A percentile compares a stretch with the other conserved stretches of the same genome.
Conservation (phyloP, 1,140 invertebrate genomes). For the Propsilocerus akamusi region DNA sequence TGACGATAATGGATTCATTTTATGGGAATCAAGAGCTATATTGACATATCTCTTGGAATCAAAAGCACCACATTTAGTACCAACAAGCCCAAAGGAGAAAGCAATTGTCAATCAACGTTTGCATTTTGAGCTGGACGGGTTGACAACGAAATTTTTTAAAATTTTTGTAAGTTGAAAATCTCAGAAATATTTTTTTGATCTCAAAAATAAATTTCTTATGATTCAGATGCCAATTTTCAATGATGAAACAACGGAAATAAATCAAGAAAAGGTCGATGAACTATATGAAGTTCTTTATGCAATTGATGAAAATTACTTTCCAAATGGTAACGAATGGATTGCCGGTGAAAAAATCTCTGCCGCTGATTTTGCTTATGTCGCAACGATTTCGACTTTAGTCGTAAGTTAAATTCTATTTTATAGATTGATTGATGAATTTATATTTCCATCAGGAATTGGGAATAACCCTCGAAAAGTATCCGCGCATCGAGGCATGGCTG, state of each 20-base stretch:
- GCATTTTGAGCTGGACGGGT: constrained; percentile 35
- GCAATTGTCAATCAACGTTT: constrained; percentile 38
- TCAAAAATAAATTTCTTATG: no score
- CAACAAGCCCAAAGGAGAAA: constrained; percentile 33
- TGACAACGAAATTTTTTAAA: not conserved
- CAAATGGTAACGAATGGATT: not conserved
- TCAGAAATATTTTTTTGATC: no score
- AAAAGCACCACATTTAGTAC: constrained; percentile 41
- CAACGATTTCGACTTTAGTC: not conserved
- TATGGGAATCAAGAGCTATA: constrained; percentile 40
- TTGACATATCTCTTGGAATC: constrained; percentile 38
- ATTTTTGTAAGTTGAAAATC: no score
- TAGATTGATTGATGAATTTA: no score
- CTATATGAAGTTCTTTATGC: not conserved
- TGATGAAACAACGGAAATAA: not conserved
- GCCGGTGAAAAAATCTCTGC: not conserved
- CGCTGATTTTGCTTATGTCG: not conserved
- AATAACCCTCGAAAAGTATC: no score
- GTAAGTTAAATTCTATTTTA: not conserved
- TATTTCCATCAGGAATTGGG: no score
- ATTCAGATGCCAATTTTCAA: not conserved
- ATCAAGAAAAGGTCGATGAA: not conserved
- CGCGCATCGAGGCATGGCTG: no score
- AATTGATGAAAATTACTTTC: not conserved
- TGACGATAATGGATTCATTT: constrained; percentile 38